Conservation (phyloP, 2,888 invertebrate genomes). For the Zaprionus bogoriensis region DNA sequence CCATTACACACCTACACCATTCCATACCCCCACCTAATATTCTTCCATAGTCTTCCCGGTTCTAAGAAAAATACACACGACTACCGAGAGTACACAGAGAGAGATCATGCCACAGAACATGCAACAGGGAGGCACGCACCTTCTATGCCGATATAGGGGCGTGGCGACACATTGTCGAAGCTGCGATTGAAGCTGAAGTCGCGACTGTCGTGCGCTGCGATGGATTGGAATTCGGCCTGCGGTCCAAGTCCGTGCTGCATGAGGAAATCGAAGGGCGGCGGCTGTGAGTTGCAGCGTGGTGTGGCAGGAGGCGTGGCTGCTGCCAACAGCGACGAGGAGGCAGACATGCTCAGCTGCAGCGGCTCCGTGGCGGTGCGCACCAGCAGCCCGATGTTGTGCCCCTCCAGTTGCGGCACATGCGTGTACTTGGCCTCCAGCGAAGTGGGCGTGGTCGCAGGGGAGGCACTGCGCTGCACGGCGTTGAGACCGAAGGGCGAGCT, state of each 20-base stretch:
- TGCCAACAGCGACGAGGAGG: constrained; percentile 61
- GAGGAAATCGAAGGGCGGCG: constrained; percentile 74
- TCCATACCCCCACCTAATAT: too few species aligned
- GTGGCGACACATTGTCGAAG: constrained; percentile 81
- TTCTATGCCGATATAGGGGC: constrained; percentile 79
- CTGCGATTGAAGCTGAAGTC: constrained; percentile 65
- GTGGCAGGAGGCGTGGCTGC: constrained; percentile 55
- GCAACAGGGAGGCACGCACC: constrained; percentile 59
- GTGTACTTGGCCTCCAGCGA: constrained; percentile 39
- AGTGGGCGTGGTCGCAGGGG: constrained; percentile 15
- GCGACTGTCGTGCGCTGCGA: constrained; percentile 42
- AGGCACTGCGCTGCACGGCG: constrained; percentile 39
- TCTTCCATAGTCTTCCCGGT: too few species aligned
- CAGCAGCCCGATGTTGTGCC: constrained; percentile 77
- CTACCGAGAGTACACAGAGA: too few species aligned
- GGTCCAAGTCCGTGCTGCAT: constrained; percentile 49
- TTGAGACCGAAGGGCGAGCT: constrained; percentile 77
- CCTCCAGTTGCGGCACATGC: constrained; percentile 77
- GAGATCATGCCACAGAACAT: constrained; percentile 1
- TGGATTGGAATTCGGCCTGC: constrained; percentile 37
- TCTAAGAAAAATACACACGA: too few species aligned
- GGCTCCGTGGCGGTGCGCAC: constrained; percentile 64
- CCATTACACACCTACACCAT: too few species aligned
- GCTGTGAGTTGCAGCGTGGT: constrained; percentile 65
- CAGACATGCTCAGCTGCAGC: constrained; percentile 51